Conservation (phyloP, 1,140 invertebrate genomes). For the Thaumatotibia leucotreta region DNA sequence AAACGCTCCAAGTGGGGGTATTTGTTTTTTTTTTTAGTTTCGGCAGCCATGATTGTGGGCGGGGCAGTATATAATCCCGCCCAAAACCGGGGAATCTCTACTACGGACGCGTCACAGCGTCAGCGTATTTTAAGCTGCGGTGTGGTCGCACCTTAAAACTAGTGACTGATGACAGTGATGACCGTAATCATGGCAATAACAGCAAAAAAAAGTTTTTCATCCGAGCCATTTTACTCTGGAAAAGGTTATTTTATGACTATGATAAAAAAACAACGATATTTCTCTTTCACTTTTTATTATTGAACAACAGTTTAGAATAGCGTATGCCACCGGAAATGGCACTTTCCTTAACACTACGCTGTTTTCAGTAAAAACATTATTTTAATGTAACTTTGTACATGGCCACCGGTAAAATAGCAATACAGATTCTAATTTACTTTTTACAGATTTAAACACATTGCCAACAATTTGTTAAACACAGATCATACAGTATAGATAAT, state of each 20-base stretch:
- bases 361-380: slow-evolving; percentile 51
- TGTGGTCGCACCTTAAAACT: no score
- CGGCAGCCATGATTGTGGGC: no score
- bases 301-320: slow-evolving; percentile 56
- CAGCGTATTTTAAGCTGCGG: no score
- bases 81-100: no score
- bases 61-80: no score
- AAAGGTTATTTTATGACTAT: neutral
- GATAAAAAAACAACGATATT: neutral
- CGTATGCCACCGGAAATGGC: slow-evolving; percentile 48
- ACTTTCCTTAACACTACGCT: slow-evolving; percentile 39
- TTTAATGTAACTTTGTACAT: slow-evolving; percentile 49
- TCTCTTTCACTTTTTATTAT: slow-evolving; percentile 45
- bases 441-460: slow-evolving; percentile 32
- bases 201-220: no score
- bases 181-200: no score
- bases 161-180: no score
- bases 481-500: neutral
- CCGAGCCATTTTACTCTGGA: no score
- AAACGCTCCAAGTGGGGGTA: no score
- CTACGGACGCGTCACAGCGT: no score
- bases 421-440: slow-evolving; percentile 19
- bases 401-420: slow-evolving; percentile 43
- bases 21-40: no score
- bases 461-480: slow-evolving; percentile 15